These are phyloP conservation scores for Alectura lathami DNA, from an alignment of 2,113 vertebrate genomes.

Conservation along the genomic window DNA sequence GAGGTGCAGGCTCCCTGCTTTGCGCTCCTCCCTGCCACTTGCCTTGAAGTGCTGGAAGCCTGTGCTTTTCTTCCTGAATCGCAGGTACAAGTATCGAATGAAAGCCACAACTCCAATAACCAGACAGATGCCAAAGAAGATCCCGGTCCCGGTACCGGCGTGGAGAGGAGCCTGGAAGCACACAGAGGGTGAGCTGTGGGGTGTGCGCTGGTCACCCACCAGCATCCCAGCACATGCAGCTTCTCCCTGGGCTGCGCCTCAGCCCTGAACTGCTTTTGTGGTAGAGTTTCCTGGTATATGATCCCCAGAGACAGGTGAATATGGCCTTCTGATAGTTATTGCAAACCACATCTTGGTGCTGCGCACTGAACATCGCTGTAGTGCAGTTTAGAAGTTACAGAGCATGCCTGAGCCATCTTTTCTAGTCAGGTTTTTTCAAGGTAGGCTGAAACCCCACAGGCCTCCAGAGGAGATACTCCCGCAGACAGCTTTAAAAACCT, in stretches of 20 bases:
- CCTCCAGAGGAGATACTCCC: not conserved
- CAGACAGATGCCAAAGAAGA: slow-evolving; percentile 80
- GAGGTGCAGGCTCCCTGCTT: not conserved
- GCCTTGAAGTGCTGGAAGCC: slow-evolving; percentile 91
- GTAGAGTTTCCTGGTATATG: rapidly evolving
- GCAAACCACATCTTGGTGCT: not conserved
- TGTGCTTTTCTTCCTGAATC: slow-evolving; percentile 76
- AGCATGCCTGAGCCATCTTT: not conserved
- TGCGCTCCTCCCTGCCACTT: not conserved
- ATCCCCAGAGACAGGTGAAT: not conserved
- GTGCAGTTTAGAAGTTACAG: not conserved
- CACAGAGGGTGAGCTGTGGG: not conserved
- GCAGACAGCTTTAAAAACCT: not conserved
- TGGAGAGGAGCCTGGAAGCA: slow-evolving; percentile 71
- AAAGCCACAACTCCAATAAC: slow-evolving; percentile 64
- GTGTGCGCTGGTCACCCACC: not conserved
- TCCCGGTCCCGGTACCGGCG: slow-evolving; percentile 77
- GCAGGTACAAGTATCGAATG: slow-evolving; percentile 84
- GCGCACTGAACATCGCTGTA: not conserved
- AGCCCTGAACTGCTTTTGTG: not conserved
- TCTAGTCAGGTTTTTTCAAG: not conserved
- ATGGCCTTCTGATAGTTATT: not conserved
- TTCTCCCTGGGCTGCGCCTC: not conserved
- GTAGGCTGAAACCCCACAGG: not conserved
- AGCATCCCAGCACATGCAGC: rapidly evolving